Base-by-base conservation (phyloP, 2,113 vertebrate genomes). In the Ceratotherium simum region DNA sequence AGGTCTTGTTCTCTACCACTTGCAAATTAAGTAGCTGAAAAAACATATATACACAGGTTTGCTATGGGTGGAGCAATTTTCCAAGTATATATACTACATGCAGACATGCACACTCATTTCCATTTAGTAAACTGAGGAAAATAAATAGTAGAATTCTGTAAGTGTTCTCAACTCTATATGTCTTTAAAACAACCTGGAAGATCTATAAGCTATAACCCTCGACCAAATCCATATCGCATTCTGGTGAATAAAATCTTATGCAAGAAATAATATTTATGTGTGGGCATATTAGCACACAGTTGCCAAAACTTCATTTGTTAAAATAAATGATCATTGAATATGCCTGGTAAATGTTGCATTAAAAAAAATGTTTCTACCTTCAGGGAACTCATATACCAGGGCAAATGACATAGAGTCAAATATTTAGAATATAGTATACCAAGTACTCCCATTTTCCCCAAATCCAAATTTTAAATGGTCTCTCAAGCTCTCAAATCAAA, bases 401-500 rank as follows among this genome's bases (percentile, higher is more conserved):
- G 31, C 10, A 97, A 95, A 94, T 75, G 42, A 90, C 67, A 72
- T 36, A 79, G 60, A 96, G 39, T 93, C 79, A 70, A 95, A 93
- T 97, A 94, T 93, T 79, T 80, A 67, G 72, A 80, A 80, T 36
- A 58, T 64, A 62, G 75, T 60, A 83, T 56, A 72, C 12, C 9
- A 79, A 86, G 9, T 56, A 91, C 25, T 76, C 64, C 79, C 1
- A 91, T 91, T 48, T 92, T 95, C 25, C 72, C 54, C 42, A 96
- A 93, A 85, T 72, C 9, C 62, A 64, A 85, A 65, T 89, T 96
- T 91, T 92, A 92, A 96, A 86, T 96, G 51, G 60, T 81, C 73
- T 90, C 90, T 90, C 27, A 82, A 87, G 36, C 82, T 97, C 93
- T 92, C 69, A 85, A 92, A 90, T 95, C 82, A 95, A 54, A 10